Percentiles rank a stretch among this genome's conserved stretches.
phyloP scores from a whole-genome alignment of 2,797 vertebrate genomes.

The Antennarius maculatus region DNA sequence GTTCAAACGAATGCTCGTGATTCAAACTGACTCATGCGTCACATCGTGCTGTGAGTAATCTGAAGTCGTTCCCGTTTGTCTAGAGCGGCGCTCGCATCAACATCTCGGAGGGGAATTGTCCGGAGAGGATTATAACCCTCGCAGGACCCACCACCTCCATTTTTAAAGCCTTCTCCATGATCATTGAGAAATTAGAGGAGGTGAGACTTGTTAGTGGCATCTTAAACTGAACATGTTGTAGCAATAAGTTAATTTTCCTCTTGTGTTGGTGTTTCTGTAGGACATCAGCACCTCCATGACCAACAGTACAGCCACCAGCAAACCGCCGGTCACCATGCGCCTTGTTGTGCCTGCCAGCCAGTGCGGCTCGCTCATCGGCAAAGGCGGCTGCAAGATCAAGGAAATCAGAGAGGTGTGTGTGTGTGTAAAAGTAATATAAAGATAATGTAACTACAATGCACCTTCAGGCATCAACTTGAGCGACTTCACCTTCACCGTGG shows the following conservation, averaged over 20 bases:
- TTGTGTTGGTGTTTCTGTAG: constrained; percentile 58
- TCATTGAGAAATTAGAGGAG: constrained; percentile 97
- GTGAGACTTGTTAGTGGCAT: constrained; percentile 54
- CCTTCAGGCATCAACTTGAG: too few species aligned
- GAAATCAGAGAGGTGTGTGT: constrained; percentile 90
- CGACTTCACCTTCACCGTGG: too few species aligned
- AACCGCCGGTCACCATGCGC: constrained; percentile 92
- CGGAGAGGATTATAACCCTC: constrained; percentile 93
- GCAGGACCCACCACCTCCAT: constrained; percentile 94
- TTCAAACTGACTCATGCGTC: constrained; percentile 10
- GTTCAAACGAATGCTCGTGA: not conserved
- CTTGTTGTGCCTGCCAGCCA: constrained; percentile 94
- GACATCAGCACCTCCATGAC: constrained; percentile 97
- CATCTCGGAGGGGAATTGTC: constrained; percentile 96
- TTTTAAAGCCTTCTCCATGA: constrained; percentile 97
- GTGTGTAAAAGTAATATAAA: too few species aligned
- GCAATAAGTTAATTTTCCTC: not conserved
- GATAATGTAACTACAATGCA: too few species aligned
- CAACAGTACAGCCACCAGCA: constrained; percentile 95
- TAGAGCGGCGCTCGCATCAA: constrained; percentile 94
- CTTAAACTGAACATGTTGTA: accelerated
- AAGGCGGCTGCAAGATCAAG: constrained; percentile 96
- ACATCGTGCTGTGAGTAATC: not conserved
- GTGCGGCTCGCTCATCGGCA: constrained; percentile 94
- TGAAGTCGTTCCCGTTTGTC: constrained; percentile 20